Evolutionary conservation across 2,888 invertebrate genomes (phyloP), one percentile per base, ranked within the genome.

Genomic region (Lycia hirtaria): DNA sequence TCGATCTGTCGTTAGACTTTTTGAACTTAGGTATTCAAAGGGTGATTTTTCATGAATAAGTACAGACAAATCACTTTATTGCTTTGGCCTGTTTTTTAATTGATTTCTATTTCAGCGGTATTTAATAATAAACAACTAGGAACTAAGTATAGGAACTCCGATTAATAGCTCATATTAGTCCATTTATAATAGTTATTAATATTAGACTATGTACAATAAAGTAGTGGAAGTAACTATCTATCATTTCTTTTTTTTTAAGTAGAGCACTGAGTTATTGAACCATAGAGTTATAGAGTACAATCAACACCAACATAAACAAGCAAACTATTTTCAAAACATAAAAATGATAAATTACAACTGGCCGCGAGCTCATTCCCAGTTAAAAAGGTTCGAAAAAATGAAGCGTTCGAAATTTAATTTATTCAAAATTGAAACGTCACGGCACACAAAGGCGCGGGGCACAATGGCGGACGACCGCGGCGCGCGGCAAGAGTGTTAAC

Each of bases 351-450:
- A 88, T 88, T 85, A 87, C 84, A 85, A 82, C 85, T 83, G 84
- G 80, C 85, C 80, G 81, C 83, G 76, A 84, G 84, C 80, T 87
- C 87, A 83, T 88, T 79, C 82, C 75, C 78, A 81, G 78, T 78
- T 78, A 80, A 84, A 79, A 87, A 85, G 80, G 75, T 71, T 78
- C 55, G 76, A 76, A 88, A 90, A 91, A 91, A 88, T 83, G 85
- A 87, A 88, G 89, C 91, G 90, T 91, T 91, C 87, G 88, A 92
- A 91, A 92, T 92, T 91, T 92, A 92, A 92, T 91, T 92, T 92
- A 91, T 91, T 90, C 91, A 89, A 90, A 91, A 92, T 92, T 92
- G 91, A 91, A 91, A 92, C 91, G 91, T 92, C 91, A 92, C 85
- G 87, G 82, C 81, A 73, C 74, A 90, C 90, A 89, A 90, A 89